phyloP scores from a whole-genome alignment of 2,888 invertebrate species.

The Pomacea canaliculata region DNA sequence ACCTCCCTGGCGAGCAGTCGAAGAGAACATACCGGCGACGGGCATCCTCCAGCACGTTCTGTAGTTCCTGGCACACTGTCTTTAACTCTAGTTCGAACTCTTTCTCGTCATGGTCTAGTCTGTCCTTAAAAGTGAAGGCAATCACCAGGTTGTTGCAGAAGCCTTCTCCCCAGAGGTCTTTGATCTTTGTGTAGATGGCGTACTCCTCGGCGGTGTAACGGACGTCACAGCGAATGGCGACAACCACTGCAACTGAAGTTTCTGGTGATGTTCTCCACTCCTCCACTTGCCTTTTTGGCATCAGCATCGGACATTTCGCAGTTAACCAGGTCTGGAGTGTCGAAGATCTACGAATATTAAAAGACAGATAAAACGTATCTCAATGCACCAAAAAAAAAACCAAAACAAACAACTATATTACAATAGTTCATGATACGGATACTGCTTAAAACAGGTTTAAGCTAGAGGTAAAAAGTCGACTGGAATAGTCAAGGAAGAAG shows the following conservation, averaged over 20 bases:
- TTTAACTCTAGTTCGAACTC: not conserved
- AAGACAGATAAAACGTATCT: too few relatives aligned
- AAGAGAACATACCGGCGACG: conserved; percentile 7
- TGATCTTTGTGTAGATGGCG: conserved; percentile 16
- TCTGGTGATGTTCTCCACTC: not conserved
- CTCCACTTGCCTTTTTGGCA: conserved; percentile 8
- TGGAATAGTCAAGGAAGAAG: too few relatives aligned
- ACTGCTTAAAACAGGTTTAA: too few relatives aligned
- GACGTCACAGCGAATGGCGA: conserved; percentile 17
- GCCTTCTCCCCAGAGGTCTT: conserved; percentile 14
- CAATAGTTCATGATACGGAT: too few relatives aligned
- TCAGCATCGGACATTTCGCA: not conserved
- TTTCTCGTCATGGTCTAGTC: not conserved
- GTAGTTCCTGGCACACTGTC: conserved; percentile 5
- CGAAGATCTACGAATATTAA: too few relatives aligned
- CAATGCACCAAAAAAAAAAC: too few relatives aligned
- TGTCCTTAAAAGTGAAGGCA: conserved; percentile 18
- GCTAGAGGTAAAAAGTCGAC: too few relatives aligned
- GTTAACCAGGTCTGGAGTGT: too few relatives aligned
- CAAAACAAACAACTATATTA: too few relatives aligned
- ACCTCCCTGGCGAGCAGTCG: too few relatives aligned
- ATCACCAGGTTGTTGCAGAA: not conserved
- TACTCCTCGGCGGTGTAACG: conserved; percentile 23
- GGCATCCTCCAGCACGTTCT: conserved; percentile 13
- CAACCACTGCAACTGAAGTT: not conserved